Evolutionary conservation across 2,797 vertebrate species (phyloP), one percentile per base, ranked within the genome.

Genomic region (Gouania willdenowi): DNA sequence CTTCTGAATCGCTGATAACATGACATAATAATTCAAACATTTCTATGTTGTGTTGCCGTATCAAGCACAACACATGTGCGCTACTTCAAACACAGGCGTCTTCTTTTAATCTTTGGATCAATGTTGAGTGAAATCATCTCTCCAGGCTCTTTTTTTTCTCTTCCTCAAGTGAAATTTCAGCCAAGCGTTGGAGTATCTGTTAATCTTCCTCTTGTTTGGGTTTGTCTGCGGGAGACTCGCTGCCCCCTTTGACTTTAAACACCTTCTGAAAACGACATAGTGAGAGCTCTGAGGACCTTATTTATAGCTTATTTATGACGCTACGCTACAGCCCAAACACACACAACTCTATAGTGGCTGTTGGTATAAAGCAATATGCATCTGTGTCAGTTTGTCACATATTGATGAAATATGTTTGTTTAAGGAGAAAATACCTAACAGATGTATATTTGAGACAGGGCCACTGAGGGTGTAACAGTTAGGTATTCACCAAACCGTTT

Each of bases 171-270:
- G 66, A 57, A 66, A 76, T 41, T 53, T 66, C 39, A 40, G 16
- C 37, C 46, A 4, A 41, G 42, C 65, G 39, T 4, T 15, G 4
- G 52, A 46, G 39, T 36, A 60, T 77, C 71, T 43, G 43, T 75
- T 73, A 66, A 83, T 79, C 75, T 67, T 55, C 56, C 26, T 49
- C 47, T 42, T 81, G 75, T 84, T 81, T 77, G 80, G 82, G 71
- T 84, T 79, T 63, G 66, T 73, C 72, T 65, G 60, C 45, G 18
- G 41, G 51, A 50, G 54, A 37, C 43, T 41, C 6, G 29, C 40
- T n/a, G 51, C 41, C 60, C 65, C 41, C 37, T 50, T 10, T 37
- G 46, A 42, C 57, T 44, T 56, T 54, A 67, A 54, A 72, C 44
- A 41, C 34, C 39, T 49, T 48, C 66, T 62, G 66, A 71, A 27